Evolutionary conservation across 2,797 vertebrate genomes (phyloP).

Genomic region (Pseudocheirus occidentalis): DNA sequence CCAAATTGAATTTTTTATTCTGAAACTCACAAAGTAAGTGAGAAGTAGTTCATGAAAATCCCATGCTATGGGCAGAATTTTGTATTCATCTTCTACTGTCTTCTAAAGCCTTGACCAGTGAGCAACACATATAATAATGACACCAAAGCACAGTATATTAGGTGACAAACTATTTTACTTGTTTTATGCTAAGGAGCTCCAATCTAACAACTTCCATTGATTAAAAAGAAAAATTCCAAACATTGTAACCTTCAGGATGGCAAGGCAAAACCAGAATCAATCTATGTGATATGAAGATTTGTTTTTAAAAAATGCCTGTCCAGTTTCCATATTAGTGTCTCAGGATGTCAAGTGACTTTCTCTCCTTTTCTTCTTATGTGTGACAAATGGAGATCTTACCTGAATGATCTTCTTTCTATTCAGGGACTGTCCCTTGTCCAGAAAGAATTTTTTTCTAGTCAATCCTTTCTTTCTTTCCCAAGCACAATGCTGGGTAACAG

Average conservation of each 20-base stretch:
- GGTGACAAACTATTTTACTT: neutral
- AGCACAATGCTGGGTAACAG: neutral
- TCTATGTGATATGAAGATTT: neutral
- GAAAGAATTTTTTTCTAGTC: constrained; percentile 14
- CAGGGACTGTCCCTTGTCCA: neutral
- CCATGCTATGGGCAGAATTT: neutral
- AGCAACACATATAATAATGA: neutral
- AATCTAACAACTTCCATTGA: neutral
- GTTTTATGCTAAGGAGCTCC: neutral
- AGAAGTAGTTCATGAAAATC: neutral
- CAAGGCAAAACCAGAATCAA: neutral
- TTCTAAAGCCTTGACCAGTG: neutral
- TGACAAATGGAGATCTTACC: neutral
- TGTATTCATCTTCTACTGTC: neutral
- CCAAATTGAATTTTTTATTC: neutral
- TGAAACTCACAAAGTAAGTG: neutral
- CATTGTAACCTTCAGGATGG: neutral
- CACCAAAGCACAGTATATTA: neutral
- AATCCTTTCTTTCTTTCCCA: constrained; percentile 27
- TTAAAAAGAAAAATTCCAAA: neutral
- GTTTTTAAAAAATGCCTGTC: neutral
- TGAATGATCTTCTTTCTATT: neutral
- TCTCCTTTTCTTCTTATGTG: neutral
- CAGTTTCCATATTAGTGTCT: neutral
- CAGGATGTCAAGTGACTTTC: neutral